These are phyloP conservation scores for Chloromyia formosa DNA, from an alignment of 2,888 invertebrate species.

Conservation along the genomic window DNA sequence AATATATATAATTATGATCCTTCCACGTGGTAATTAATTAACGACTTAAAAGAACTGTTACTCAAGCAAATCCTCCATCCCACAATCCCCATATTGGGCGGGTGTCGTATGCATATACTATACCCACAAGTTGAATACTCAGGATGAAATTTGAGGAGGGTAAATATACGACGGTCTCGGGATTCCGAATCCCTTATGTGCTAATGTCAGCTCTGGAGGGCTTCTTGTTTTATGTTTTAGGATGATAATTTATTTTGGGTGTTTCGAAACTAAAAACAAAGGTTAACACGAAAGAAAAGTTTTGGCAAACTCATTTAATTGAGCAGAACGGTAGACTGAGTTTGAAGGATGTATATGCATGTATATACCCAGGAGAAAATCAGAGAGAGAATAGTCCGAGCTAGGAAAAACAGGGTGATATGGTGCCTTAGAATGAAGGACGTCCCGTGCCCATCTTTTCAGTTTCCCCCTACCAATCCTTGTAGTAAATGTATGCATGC, in stretches of 20 bases:
- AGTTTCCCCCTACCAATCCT: background rate
- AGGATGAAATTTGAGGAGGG: conserved; percentile 39
- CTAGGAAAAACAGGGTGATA: conserved; percentile 5
- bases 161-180: conserved; percentile 37
- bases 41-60: conserved; percentile 50
- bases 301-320: conserved; percentile 49
- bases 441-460: conserved; percentile 23
- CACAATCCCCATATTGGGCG: conserved; percentile 17
- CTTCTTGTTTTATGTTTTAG: conserved; percentile 47
- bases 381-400: conserved; percentile 20
- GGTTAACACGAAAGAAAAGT: conserved; percentile 50
- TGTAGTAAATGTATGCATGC: conserved; percentile 9
- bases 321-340: conserved; percentile 44
- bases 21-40: conserved; percentile 49
- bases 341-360: conserved; percentile 25
- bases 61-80: conserved; percentile 47
- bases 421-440: conserved; percentile 23
- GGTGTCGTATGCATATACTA: background rate
- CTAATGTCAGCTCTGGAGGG: conserved; percentile 49
- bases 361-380: conserved; percentile 35
- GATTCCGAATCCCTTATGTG: conserved; percentile 44
- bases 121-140: too few species aligned
- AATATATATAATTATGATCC: conserved; percentile 49
- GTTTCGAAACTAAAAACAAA: conserved; percentile 47
- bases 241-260: conserved; percentile 49